These are phyloP conservation scores for Globicephala melas DNA, from an alignment of 2,113 vertebrate genomes.

Conservation along the genomic window DNA sequence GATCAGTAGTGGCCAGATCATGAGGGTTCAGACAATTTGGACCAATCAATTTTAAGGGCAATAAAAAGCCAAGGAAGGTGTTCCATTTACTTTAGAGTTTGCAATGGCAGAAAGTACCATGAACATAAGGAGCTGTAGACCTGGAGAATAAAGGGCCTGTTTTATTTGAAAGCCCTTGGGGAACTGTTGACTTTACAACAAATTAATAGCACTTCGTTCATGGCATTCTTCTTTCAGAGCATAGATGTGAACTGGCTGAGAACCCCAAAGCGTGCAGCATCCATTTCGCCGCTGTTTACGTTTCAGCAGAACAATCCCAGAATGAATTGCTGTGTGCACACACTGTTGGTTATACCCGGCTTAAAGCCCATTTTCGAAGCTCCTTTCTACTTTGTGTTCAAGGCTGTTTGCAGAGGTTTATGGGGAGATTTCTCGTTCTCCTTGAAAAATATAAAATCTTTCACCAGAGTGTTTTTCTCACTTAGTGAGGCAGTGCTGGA, in stretches of 20 bases:
- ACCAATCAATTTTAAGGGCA: background rate
- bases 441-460: slow-evolving; percentile 53
- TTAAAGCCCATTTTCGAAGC: background rate
- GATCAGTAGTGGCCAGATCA: background rate
- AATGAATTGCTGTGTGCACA: background rate
- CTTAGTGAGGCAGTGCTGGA: background rate
- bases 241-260: background rate
- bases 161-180: background rate
- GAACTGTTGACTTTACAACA: background rate
- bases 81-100: background rate
- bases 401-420: slow-evolving; percentile 13
- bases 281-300: background rate
- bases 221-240: background rate
- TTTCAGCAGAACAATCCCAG: slow-evolving; percentile 36
- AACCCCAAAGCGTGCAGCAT: background rate
- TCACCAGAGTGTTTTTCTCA: background rate
- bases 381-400: background rate
- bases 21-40: background rate
- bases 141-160: background rate
- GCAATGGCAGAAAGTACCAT: background rate
- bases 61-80: background rate
- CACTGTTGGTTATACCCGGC: background rate
- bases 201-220: background rate
- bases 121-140: background rate
- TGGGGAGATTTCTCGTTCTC: background rate